A percentile compares a stretch with the other conserved stretches of the same genome.
phyloP scores from a whole-genome alignment of 35 echinoderm and acorn worm genomes.

The Heliocidaris tuberculata region DNA sequence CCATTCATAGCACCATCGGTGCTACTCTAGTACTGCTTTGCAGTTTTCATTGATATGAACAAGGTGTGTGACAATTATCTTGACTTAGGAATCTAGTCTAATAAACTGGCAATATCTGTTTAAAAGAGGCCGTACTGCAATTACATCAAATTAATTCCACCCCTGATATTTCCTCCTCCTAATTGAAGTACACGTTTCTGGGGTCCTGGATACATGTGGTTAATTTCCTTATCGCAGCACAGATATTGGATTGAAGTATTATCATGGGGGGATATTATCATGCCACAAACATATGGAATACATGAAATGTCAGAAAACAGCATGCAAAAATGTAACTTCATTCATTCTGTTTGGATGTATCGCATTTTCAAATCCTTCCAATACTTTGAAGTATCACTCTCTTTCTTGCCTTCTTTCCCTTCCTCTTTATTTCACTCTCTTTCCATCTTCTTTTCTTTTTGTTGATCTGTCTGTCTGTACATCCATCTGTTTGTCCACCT shows the following conservation, averaged over 20 bases:
- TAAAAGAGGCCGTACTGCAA: neutral
- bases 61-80: too few species aligned
- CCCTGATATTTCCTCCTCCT: neutral
- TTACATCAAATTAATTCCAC: constrained; percentile 18
- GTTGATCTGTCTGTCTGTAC: too few species aligned
- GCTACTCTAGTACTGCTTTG: too few species aligned
- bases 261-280: neutral
- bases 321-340: neutral
- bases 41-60: too few species aligned
- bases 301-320: constrained; percentile 4
- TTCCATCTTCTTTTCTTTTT: too few species aligned
- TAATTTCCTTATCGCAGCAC: constrained; percentile 1
- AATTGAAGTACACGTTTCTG: constrained; percentile 3
- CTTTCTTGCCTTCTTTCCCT: too few species aligned
- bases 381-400: too few species aligned
- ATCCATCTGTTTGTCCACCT: too few species aligned
- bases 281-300: neutral
- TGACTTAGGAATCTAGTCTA: neutral
- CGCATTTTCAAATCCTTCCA: too few species aligned
- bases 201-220: neutral
- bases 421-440: too few species aligned
- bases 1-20: too few species aligned
- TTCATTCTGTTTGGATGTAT: too few species aligned
- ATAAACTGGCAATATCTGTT: neutral
- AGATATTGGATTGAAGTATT: constrained; percentile 13